Evolutionary conservation across 2,888 invertebrate genomes (phyloP).

Genomic region (Cordilura impudica): DNA sequence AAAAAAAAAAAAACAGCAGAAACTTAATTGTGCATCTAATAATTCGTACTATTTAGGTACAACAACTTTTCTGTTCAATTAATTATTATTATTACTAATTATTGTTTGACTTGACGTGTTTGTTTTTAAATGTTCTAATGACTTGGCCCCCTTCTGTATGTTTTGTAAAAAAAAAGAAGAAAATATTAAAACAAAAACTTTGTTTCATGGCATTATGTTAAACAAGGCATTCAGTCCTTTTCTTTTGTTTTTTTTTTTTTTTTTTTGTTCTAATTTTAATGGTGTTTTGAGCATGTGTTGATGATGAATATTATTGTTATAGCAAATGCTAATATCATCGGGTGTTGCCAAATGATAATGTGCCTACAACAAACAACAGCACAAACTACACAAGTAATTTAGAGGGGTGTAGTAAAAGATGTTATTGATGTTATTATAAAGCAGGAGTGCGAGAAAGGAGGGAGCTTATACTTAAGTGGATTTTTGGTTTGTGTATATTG

Average conservation of each 20-base stretch:
- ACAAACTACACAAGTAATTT: not conserved
- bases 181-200: not conserved
- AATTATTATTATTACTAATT: no score
- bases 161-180: no score
- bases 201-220: not conserved
- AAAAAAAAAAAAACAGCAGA: no score
- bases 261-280: conserved; percentile 21
- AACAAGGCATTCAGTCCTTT: not conserved
- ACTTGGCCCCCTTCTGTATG: no score
- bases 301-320: conserved; percentile 12
- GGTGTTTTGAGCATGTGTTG: conserved; percentile 15
- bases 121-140: no score
- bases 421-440: not conserved
- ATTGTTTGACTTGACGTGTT: no score
- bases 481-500: not conserved
- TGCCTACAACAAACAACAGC: not conserved
- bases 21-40: no score
- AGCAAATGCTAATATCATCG: conserved; percentile 23
- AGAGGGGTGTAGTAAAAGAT: not conserved
- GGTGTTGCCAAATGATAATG: conserved; percentile 48
- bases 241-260: not conserved
- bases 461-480: not conserved
- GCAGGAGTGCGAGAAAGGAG: not conserved
- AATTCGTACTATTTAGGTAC: no score
- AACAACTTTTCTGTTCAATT: no score